Base-by-base conservation (phyloP, 2,113 vertebrate genomes). In the Edolisoma coerulescens region DNA sequence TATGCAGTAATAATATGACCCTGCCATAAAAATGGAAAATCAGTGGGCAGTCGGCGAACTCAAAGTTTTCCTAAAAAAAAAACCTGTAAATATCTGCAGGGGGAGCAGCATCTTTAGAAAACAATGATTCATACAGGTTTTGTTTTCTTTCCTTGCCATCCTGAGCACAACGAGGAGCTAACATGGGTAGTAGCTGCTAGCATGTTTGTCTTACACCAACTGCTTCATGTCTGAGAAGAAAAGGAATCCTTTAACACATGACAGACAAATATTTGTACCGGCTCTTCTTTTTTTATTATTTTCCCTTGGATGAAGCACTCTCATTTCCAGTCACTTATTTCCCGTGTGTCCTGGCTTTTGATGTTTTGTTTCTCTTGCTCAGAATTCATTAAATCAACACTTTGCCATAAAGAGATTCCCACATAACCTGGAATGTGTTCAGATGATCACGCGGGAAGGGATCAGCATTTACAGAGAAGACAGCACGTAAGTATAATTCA, bases 101-200 rank as follows among this genome's bases (percentile, higher is more conserved):
- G 81, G 90, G 94, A 97, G 93, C 88, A 82, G 56, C 74, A 76
- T 96, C 83, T 93, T 90, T 90, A 91, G 86, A 76, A 97, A 97
- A 96, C 95, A 97, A 65, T 94, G 97, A 97, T 73, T 96, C 96
- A 96, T 37, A 76, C 61, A 87, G 87, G 54, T 47, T 77, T 80
- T 80, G 26, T 81, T 53, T 44, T 39, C 47, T 79, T 70, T 68
- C 53, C 67, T 77, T 86, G 87, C 87, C 91, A 94, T 50, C 50
- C 87, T 73, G 75, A 95, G 77, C 69, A 83, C 69, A 85, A 60
- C 70, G 79, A 87, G n/a, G 53, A 77, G 45, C 50, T 20, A 80
- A 59, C 89, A 53, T 13, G 39, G 91, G 47, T 21, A 73, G 57
- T 14, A 81, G 84, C 88, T 89, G 47, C 32, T 33, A 52, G 52